Evolutionary conservation across 2,113 vertebrate species (phyloP).

Genomic region (Gambusia affinis): DNA sequence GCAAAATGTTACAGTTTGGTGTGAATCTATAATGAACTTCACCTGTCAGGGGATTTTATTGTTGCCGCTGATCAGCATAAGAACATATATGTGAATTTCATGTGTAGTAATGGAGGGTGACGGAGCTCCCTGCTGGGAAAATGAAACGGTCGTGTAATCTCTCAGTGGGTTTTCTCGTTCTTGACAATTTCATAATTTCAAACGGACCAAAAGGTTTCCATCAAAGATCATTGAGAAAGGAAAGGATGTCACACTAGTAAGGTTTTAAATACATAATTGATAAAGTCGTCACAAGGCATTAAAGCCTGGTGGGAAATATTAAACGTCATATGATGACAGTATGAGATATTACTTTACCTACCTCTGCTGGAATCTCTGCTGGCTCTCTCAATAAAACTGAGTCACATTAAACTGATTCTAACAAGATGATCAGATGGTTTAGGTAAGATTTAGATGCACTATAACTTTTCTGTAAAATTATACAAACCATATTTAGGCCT

Average conservation of each 20-base stretch:
- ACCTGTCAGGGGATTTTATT: not conserved
- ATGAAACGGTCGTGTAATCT: not conserved
- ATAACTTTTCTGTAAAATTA: no score
- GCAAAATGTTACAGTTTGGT: not conserved
- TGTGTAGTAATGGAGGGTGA: no score
- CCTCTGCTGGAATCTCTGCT: conserved; percentile 18
- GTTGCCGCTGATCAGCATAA: not conserved
- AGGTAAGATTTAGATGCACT: not conserved
- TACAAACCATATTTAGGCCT: no score
- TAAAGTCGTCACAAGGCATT: conserved; percentile 33
- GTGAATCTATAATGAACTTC: not conserved
- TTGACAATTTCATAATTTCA: conserved; percentile 5
- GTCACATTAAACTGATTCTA: conserved; percentile 25
- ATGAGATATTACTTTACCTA: conserved; percentile 37
- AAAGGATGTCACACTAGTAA: not conserved
- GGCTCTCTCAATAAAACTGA: conserved; percentile 28
- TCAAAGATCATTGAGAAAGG: conserved; percentile 4
- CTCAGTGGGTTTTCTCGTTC: not conserved
- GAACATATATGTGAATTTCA: not conserved
- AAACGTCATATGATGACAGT: conserved; percentile 42
- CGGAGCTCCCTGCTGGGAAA: not conserved
- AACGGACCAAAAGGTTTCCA: conserved; percentile 18
- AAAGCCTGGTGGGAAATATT: conserved; percentile 28
- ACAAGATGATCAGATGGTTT: conserved; percentile 1
- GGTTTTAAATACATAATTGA: conserved; percentile 43